Conservation (phyloP, 2,113 vertebrate genomes). For the Alaudala cheleensis region DNA sequence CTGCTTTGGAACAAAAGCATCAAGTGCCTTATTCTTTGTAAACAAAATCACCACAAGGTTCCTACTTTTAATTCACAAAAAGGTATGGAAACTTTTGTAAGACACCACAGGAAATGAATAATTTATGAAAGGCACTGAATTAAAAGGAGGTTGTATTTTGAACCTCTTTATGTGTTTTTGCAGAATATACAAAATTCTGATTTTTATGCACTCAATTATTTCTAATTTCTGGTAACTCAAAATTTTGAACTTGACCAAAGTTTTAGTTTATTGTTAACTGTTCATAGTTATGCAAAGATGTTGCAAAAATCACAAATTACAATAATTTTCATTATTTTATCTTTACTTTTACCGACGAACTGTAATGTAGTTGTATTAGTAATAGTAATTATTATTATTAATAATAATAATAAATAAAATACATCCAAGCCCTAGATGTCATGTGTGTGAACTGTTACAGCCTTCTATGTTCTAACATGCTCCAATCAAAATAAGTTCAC, state of each 20-base stretch:
- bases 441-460: background rate
- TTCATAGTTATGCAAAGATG: background rate
- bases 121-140: background rate
- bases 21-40: background rate
- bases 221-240: background rate
- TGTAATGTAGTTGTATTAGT: too few species aligned
- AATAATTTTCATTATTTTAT: background rate
- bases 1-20: slow-evolving; percentile 31
- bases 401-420: background rate
- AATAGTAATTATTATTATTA: accelerated
- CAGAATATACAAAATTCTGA: background rate
- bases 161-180: background rate
- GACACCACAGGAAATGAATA: background rate
- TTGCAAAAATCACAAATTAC: background rate
- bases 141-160: background rate
- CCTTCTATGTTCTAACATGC: background rate
- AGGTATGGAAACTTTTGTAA: background rate
- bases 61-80: background rate
- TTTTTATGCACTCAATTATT: background rate
- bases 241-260: background rate
- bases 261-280: background rate
- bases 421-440: background rate
- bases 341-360: background rate
- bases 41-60: background rate
- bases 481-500: background rate